Evolutionary conservation across 2,888 invertebrate species (phyloP).

Genomic region (Psococerastis gibbosa): DNA sequence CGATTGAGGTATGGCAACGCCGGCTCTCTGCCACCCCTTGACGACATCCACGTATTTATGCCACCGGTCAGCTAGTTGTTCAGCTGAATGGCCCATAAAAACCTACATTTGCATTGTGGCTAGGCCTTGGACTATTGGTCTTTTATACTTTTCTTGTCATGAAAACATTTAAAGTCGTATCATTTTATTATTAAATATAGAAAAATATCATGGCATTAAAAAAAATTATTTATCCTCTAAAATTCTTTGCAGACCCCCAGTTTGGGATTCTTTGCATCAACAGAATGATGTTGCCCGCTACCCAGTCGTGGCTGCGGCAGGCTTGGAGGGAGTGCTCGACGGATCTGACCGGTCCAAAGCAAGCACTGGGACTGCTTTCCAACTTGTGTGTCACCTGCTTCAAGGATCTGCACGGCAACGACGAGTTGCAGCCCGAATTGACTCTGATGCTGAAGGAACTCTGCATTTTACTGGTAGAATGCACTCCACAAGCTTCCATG

Average conservation of each 20-base stretch:
- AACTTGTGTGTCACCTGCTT: constrained; percentile 78
- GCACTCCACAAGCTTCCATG: constrained; percentile 54
- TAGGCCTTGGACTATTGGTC: too few relatives aligned
- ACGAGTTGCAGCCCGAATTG: constrained; percentile 25
- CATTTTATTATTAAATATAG: neutral
- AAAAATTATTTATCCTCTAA: constrained; percentile 1
- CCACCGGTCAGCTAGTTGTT: too few relatives aligned
- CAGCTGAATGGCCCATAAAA: too few relatives aligned
- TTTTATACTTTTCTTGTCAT: too few relatives aligned
- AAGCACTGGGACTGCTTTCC: constrained; percentile 82
- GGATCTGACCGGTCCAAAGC: constrained; percentile 62
- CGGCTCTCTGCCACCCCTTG: too few relatives aligned
- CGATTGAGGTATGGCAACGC: too few relatives aligned
- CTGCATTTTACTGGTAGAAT: constrained; percentile 71
- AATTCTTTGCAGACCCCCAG: constrained; percentile 42
- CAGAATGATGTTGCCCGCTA: constrained; percentile 74
- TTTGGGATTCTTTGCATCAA: constrained; percentile 87
- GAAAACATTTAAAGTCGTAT: too few relatives aligned
- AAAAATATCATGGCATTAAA: neutral
- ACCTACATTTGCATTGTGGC: too few relatives aligned
- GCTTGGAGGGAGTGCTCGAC: constrained; percentile 30
- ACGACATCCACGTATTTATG: too few relatives aligned
- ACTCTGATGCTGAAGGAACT: constrained; percentile 73
- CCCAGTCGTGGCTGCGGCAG: constrained; percentile 81
- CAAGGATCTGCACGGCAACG: constrained; percentile 48